Conservation (phyloP, 2,888 invertebrate genomes). For the Acanthosepion lycidas region DNA sequence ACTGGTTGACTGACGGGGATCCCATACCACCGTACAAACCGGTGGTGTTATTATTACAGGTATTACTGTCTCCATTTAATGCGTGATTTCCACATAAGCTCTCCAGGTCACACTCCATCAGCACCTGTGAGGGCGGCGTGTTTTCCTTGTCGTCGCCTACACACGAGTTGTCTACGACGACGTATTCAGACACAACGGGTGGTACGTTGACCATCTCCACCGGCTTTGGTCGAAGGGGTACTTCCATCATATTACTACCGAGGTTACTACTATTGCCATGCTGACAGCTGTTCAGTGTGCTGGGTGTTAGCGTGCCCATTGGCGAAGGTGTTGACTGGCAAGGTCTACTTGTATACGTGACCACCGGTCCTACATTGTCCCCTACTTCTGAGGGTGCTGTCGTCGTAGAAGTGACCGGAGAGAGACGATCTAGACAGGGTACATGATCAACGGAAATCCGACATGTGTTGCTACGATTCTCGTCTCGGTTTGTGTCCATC, state of each 20-base stretch:
- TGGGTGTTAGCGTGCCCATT: not conserved
- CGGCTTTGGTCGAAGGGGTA: slow-evolving; percentile 18
- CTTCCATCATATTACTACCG: not conserved
- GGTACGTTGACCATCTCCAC: not conserved
- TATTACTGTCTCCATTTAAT: not conserved
- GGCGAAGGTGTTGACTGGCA: slow-evolving; percentile 39
- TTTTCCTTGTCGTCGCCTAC: slow-evolving; percentile 54
- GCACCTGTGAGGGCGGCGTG: slow-evolving; percentile 51
- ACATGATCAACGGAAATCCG: not conserved
- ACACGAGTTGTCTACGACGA: not conserved
- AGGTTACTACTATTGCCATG: not conserved
- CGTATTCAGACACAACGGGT: not conserved
- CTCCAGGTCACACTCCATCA: slow-evolving; percentile 35
- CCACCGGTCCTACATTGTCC: not conserved
- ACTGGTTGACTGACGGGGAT: not conserved
- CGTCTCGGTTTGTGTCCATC: not conserved
- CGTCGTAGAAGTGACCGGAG: not conserved
- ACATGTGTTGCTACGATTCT: not conserved
- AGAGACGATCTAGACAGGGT: not conserved
- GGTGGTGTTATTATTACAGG: not conserved
- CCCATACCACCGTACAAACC: not conserved
- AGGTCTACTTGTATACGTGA: not conserved
- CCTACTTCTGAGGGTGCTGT: not conserved
- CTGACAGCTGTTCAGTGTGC: not conserved
- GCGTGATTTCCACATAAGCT: slow-evolving; percentile 21